Conservation (phyloP, 2,797 vertebrate species). For the Argya squamiceps region DNA sequence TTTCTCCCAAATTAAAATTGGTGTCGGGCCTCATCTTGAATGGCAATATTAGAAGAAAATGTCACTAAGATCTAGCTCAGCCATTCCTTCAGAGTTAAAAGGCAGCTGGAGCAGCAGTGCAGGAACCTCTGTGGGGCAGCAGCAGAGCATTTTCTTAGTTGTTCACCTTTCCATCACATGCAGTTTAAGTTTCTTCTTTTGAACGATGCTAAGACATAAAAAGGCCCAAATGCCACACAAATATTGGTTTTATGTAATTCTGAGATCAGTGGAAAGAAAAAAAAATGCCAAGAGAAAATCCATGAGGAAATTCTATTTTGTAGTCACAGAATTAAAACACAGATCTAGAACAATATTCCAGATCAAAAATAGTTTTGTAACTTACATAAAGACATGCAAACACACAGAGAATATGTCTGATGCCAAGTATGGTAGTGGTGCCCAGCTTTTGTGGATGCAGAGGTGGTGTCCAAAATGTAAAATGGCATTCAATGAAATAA, state of each 20-base stretch:
- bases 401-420: not conserved
- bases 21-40: not conserved
- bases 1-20: not conserved
- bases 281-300: not conserved
- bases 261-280: not conserved
- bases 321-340: not conserved
- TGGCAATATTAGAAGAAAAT: not conserved
- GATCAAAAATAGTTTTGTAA: not conserved
- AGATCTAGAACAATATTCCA: not conserved
- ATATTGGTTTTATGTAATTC: not conserved
- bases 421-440: not conserved
- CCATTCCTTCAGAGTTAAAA: not conserved
- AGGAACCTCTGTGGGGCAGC: not conserved
- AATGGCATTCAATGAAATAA: not conserved
- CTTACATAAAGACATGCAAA: not conserved
- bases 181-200: not conserved
- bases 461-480: not conserved
- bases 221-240: not conserved
- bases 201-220: not conserved
- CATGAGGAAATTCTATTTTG: not conserved
- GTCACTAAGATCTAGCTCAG: not conserved
- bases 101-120: not conserved
- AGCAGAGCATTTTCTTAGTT: not conserved
- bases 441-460: not conserved
- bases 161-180: not conserved